phyloP scores from a whole-genome alignment of 2,888 invertebrate genomes.

The Caenorhabditis sp. region DNA sequence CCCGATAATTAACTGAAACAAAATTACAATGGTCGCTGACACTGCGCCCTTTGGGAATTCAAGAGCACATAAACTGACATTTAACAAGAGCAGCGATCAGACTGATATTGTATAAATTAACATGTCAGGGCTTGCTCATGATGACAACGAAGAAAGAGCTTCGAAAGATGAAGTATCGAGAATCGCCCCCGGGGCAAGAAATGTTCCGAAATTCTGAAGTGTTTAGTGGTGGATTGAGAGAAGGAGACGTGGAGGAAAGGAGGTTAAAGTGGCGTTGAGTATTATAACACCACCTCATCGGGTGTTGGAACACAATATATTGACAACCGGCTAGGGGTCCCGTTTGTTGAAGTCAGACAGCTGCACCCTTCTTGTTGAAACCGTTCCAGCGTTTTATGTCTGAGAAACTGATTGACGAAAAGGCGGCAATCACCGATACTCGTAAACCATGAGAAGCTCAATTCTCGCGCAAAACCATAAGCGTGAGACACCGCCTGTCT shows the following conservation, averaged over 20 bases:
- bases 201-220: slow-evolving; percentile 58
- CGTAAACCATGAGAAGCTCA: not conserved
- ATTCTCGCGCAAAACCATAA: slow-evolving; percentile 29
- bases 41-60: slow-evolving; percentile 30
- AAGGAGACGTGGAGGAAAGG: not conserved
- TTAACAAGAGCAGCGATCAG: slow-evolving; percentile 24
- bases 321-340: slow-evolving; percentile 24
- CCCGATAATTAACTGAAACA: slow-evolving; percentile 61
- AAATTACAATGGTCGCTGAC: slow-evolving; percentile 54
- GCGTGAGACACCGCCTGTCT: slow-evolving; percentile 46
- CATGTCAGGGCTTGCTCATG: no score
- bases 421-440: slow-evolving; percentile 10
- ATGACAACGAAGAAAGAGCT: not conserved
- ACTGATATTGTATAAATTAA: slow-evolving; percentile 57
- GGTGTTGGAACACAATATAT: slow-evolving; percentile 28
- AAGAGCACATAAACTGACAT: slow-evolving; percentile 40
- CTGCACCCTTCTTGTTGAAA: not conserved
- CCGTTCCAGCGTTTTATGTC: not conserved
- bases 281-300: slow-evolving; percentile 27
- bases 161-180: slow-evolving; percentile 36
- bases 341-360: no score
- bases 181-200: slow-evolving; percentile 57
- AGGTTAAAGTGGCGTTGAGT: slow-evolving; percentile 18
- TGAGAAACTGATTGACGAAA: slow-evolving; percentile 11
- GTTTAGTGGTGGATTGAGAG: slow-evolving; percentile 38